phyloP scores from a whole-genome alignment of 2,113 vertebrate species.

The Perca fluviatilis region DNA sequence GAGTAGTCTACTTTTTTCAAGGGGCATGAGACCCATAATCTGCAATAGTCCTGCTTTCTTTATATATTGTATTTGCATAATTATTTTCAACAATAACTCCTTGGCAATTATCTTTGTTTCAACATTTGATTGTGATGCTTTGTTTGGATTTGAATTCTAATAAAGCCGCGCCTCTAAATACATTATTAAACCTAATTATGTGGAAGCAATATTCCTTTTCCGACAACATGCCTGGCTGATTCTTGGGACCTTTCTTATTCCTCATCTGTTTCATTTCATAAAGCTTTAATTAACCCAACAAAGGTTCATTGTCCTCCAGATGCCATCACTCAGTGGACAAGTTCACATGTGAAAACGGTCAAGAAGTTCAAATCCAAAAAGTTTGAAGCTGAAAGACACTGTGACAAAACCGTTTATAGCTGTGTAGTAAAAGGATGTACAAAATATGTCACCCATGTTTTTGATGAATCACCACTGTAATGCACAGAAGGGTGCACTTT shows the following conservation, averaged over 20 bases:
- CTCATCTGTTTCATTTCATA: slow-evolving; percentile 37
- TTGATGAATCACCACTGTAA: slow-evolving; percentile 17
- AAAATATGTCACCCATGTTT: not conserved
- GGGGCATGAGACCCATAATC: not conserved
- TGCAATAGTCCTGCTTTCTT: not conserved
- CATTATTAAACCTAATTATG: slow-evolving; percentile 50
- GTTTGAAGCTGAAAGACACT: not conserved
- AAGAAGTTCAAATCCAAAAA: not conserved
- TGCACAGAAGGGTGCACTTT: slow-evolving; percentile 21
- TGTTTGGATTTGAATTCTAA: slow-evolving; percentile 35
- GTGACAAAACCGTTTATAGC: not conserved
- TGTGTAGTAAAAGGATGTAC: not conserved
- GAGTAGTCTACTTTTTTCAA: slow-evolving; percentile 4
- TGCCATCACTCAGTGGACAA: slow-evolving; percentile 23
- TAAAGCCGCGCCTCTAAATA: slow-evolving; percentile 26
- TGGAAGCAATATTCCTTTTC: slow-evolving; percentile 52
- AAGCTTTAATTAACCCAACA: slow-evolving; percentile 52
- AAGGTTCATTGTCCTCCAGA: slow-evolving; percentile 37
- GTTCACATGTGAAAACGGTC: slow-evolving; percentile 9
- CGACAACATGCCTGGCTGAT: slow-evolving; percentile 35
- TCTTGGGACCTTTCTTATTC: slow-evolving; percentile 14
- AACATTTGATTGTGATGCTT: slow-evolving; percentile 22
- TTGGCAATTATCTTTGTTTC: slow-evolving; percentile 12
- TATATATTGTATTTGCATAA: not conserved
- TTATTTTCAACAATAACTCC: slow-evolving; percentile 8